Percentiles rank a stretch among this genome's conserved stretches.
These are phyloP conservation scores for Galaxea fascicularis DNA, from an alignment of 92 coral and sea anemone species.

Conservation along the genomic window DNA sequence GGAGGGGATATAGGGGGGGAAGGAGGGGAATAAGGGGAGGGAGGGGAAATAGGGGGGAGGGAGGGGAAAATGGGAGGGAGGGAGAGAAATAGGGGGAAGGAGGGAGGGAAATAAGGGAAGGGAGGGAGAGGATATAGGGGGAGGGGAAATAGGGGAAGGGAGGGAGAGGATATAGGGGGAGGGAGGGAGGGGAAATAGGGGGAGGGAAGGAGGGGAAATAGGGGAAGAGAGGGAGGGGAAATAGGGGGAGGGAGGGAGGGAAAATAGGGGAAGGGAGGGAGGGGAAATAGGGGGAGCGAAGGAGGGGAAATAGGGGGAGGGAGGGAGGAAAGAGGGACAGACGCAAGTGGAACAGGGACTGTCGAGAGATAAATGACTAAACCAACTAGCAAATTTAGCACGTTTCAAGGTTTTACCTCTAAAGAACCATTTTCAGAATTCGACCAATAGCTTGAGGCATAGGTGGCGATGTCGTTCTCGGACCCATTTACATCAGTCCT, in stretches of 20 bases:
- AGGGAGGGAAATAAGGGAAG: not conserved
- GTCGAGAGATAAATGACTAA: too few species aligned
- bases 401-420: slow-evolving; percentile 3
- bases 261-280: not conserved
- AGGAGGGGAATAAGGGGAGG: not conserved
- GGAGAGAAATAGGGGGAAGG: not conserved
- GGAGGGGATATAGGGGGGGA: slow-evolving; percentile 23
- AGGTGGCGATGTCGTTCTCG: slow-evolving; percentile 78
- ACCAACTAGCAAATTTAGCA: not conserved
- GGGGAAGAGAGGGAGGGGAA: not conserved
- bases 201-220: not conserved
- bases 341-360: not conserved
- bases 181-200: not conserved
- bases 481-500: slow-evolving; percentile 31
- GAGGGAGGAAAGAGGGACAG: not conserved
- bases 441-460: slow-evolving; percentile 32
- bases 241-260: not conserved
- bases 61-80: not conserved
- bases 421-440: not conserved
- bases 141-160: not conserved
- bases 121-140: not conserved
- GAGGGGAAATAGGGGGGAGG: not conserved
- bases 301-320: not conserved
- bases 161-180: not conserved
- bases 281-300: not conserved